Evolutionary conservation across 2,113 vertebrate species (phyloP).

Genomic region (Dissostichus mawsoni): DNA sequence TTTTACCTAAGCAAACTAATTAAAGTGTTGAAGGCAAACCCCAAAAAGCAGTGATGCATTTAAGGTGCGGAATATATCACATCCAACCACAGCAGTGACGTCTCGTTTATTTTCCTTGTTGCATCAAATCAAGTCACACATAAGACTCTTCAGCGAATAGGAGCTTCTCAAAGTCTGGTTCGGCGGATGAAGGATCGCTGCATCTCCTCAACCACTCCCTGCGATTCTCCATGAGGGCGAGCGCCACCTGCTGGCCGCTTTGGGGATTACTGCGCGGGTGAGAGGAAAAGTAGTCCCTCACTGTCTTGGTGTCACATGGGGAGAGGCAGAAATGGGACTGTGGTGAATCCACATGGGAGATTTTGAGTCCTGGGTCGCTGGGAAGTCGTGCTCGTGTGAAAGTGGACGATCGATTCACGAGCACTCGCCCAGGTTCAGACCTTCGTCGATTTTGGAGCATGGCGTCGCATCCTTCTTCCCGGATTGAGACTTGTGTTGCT

Average conservation of each 20-base stretch:
- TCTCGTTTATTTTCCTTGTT: not conserved
- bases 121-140: slow-evolving; percentile 43
- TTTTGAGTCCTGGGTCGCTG: slow-evolving; percentile 71
- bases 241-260: slow-evolving; percentile 78
- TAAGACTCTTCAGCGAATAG: slow-evolving; percentile 87
- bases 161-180: slow-evolving; percentile 85
- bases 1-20: not conserved
- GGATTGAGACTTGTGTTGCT: slow-evolving; percentile 53
- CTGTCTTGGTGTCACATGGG: slow-evolving; percentile 71
- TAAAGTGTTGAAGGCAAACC: not conserved
- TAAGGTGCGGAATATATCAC: no score
- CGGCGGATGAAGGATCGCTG: slow-evolving; percentile 80
- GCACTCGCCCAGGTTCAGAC: slow-evolving; percentile 58
- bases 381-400: slow-evolving; percentile 43
- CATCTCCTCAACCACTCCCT: slow-evolving; percentile 82
- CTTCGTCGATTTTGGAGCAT: slow-evolving; percentile 52
- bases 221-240: slow-evolving; percentile 77
- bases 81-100: not conserved
- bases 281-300: slow-evolving; percentile 76
- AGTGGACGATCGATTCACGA: slow-evolving; percentile 34
- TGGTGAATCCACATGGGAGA: slow-evolving; percentile 43
- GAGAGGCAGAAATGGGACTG: slow-evolving; percentile 75
- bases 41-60: not conserved
- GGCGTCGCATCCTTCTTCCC: slow-evolving; percentile 24
- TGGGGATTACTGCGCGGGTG: slow-evolving; percentile 71